Evolutionary conservation across 2,113 vertebrate genomes (phyloP).

Genomic region (Lipophrys pholis): DNA sequence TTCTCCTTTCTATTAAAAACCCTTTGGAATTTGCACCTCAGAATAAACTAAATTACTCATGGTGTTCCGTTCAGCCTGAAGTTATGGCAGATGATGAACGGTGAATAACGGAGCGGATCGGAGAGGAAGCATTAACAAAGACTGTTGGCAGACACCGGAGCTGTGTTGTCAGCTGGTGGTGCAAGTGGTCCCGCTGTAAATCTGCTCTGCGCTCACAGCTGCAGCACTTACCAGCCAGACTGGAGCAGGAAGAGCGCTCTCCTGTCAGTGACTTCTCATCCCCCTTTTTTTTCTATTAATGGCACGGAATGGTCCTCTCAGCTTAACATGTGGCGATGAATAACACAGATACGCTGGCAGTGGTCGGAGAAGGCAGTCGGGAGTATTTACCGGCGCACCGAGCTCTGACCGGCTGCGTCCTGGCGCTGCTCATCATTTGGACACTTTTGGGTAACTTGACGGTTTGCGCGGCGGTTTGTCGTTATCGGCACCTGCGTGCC

Average conservation of each 20-base stretch:
- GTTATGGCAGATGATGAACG: no score
- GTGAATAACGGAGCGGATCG: no score
- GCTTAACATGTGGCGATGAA: conserved; percentile 55
- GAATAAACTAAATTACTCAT: no score
- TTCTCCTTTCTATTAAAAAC: no score
- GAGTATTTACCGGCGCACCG: conserved; percentile 46
- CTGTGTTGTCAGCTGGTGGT: conserved; percentile 48
- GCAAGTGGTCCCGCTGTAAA: conserved; percentile 35
- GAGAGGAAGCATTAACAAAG: no score
- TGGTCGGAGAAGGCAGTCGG: conserved; percentile 3
- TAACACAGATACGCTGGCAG: conserved; percentile 39
- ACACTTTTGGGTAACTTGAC: conserved; percentile 77
- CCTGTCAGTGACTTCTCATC: neutral
- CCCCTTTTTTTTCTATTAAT: neutral
- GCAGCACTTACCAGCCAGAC: conserved; percentile 27
- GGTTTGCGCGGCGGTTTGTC: conserved; percentile 74
- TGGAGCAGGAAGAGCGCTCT: conserved; percentile 37
- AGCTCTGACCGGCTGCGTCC: conserved; percentile 61
- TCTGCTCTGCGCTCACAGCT: conserved; percentile 44
- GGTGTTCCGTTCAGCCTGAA: no score
- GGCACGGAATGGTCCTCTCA: neutral
- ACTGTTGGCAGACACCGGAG: neutral
- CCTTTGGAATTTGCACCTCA: no score
- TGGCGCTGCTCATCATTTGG: conserved; percentile 78
- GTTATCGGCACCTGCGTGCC: conserved; percentile 73